Base-by-base conservation (phyloP, 2,888 invertebrate species). In the Tenodera sinensis region DNA sequence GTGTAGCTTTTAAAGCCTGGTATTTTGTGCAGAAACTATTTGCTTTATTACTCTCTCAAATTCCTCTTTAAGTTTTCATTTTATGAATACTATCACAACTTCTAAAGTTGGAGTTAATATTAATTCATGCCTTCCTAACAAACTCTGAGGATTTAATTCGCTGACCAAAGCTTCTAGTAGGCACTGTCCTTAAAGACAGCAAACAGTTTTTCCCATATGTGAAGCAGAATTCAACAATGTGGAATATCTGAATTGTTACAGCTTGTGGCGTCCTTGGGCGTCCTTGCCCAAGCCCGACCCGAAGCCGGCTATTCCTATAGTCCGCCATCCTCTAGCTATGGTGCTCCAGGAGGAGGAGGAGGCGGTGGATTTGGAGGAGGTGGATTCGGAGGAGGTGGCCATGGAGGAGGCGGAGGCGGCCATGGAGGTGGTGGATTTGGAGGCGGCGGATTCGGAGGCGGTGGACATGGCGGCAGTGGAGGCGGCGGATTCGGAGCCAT, bases 381-480 rank as follows among this genome's bases (percentile, higher is more conserved):
- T 7, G 54, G 87, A 6, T 84, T 88, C n/a, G 83, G 88, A 34
- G 83, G 88, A 28, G 89, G 88, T 15, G 88, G 89, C 81, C 54
- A 81, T 30, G 87, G 86, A 25, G 42, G 71, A 25, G 88, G 87
- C 15, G 91, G 91, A 87, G 92, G 92, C 82, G 93, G 91, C 2
- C 86, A 87, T 6, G 84, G 84, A n/a, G 90, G 90, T 4, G 87
- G 83, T 8, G 90, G 90, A 54, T 84, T 91, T 30, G 91, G 91
- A 20, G 91, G 89, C 34, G 90, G 84, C 82, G 90, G 91, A 15
- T 90, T 89, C 30, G 90, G 85, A 81, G 90, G 84, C 88, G 92
- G 91, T 85, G 84, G 89, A n/a, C 92, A 92, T 85, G 90, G 92
- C 89, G 92, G 87, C 92, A 93, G 88, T 92, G 93, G 83, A 92